Conservation (phyloP, 2,113 vertebrate genomes). For the Python bivittatus region DNA sequence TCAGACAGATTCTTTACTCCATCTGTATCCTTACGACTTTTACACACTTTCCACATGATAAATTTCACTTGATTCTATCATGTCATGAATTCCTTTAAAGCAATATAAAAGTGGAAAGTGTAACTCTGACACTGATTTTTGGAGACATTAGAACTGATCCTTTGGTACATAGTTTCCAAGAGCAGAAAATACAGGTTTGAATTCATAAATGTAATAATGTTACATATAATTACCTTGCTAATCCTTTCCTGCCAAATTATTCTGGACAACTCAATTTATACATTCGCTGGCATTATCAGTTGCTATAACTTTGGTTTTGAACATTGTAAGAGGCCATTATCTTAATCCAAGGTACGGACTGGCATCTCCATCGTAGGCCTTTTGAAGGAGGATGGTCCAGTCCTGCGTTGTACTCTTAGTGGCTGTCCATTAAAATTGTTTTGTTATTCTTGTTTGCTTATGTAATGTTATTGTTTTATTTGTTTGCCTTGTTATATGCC, state of each 20-base stretch:
- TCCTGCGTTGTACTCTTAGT: not conserved
- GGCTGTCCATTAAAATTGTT: not conserved
- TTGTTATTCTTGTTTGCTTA: not conserved
- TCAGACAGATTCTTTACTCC: not conserved
- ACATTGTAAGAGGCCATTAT: not conserved
- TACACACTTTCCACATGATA: not conserved
- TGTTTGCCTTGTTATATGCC: not conserved
- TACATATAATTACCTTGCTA: not conserved
- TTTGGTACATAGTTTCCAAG: not conserved
- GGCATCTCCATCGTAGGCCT: not conserved
- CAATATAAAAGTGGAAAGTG: not conserved
- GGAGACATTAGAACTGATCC: not conserved
- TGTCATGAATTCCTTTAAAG: not conserved
- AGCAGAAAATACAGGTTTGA: not conserved
- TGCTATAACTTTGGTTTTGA: not conserved
- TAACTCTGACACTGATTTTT: not conserved
- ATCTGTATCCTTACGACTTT: not conserved
- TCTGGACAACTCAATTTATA: not conserved
- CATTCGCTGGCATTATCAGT: not conserved
- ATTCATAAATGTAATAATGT: not conserved
- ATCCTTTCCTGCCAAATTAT: not conserved
- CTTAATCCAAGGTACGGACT: not conserved
- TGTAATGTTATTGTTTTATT: not conserved
- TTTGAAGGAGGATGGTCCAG: not conserved
- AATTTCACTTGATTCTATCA: not conserved